A percentile compares a stretch with the other conserved stretches of the same genome.
Conservation (phyloP, 2,888 invertebrate genomes). For the Mesodorylaimus sp. region DNA sequence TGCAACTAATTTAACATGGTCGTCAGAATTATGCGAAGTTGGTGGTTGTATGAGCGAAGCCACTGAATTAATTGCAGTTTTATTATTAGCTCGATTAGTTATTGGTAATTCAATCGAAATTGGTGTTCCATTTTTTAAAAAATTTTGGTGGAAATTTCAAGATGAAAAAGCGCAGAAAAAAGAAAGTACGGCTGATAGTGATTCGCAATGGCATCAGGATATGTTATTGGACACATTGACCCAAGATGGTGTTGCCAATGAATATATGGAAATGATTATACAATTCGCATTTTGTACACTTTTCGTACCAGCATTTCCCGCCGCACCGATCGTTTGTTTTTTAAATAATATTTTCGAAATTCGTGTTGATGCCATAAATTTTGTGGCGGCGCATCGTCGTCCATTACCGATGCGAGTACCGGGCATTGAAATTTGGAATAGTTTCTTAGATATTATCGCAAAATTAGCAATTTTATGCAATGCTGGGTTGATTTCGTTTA, state of each 20-base stretch:
- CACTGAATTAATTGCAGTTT: neutral
- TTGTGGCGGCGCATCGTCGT: neutral
- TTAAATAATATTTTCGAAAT: slow-evolving; percentile 2
- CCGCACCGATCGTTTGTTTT: neutral
- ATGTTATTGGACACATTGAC: neutral
- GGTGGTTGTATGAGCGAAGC: slow-evolving; percentile 4
- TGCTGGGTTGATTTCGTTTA: slow-evolving; percentile 86
- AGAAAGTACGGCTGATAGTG: neutral
- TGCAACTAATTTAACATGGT: neutral
- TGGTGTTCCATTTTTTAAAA: neutral
- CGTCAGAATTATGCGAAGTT: neutral
- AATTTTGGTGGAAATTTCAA: too few relatives aligned
- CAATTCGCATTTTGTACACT: slow-evolving; percentile 3
- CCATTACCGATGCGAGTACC: too few relatives aligned
- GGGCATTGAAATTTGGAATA: too few relatives aligned
- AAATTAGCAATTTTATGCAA: slow-evolving; percentile 79
- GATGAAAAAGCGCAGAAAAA: too few relatives aligned
- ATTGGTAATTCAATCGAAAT: slow-evolving; percentile 2
- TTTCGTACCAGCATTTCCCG: neutral
- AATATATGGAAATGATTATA: neutral
- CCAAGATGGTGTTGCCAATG: neutral
- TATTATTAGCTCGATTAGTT: neutral
- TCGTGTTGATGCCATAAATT: neutral
- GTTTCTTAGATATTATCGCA: slow-evolving; percentile 72
- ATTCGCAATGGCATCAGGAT: neutral